A percentile compares a stretch with the other conserved stretches of the same genome.
Conservation (phyloP, 2,888 invertebrate species). For the Macrophya alboannulata region DNA sequence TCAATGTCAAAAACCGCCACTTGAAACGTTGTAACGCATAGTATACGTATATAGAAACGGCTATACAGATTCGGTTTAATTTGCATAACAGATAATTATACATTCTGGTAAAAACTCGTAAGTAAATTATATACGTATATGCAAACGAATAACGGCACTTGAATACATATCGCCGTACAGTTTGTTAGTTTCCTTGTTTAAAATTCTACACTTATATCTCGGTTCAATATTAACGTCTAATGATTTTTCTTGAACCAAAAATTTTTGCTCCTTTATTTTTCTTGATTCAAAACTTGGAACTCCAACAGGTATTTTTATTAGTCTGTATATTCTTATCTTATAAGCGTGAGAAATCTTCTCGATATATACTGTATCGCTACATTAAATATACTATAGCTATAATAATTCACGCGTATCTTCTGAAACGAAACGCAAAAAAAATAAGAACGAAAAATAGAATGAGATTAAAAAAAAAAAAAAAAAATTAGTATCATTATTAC, state of each 20-base stretch:
- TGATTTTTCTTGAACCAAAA: not conserved
- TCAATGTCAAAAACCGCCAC: not conserved
- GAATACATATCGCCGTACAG: not conserved
- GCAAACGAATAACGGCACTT: slow-evolving; percentile 28
- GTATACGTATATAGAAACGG: not conserved
- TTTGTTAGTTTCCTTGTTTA: not conserved
- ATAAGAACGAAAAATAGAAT: too few species aligned
- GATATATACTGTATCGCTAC: too few species aligned
- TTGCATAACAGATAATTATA: slow-evolving; percentile 28
- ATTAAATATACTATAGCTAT: too few species aligned
- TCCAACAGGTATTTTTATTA: too few species aligned
- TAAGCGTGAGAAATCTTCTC: too few species aligned
- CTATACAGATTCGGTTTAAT: not conserved
- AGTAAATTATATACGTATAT: too few species aligned
- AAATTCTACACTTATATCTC: not conserved
- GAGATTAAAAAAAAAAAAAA: too few species aligned
- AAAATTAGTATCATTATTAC: too few species aligned
- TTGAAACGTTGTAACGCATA: not conserved
- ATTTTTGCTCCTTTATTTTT: too few species aligned
- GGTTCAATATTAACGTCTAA: not conserved
- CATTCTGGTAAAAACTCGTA: not conserved
- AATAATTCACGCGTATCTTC: too few species aligned
- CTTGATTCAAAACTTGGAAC: not conserved
- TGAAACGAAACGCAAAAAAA: too few species aligned
- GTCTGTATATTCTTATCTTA: too few species aligned